Evolutionary conservation across 2,888 invertebrate species (phyloP), one percentile per base, ranked within the genome.

Genomic region (Amiota mariae): DNA sequence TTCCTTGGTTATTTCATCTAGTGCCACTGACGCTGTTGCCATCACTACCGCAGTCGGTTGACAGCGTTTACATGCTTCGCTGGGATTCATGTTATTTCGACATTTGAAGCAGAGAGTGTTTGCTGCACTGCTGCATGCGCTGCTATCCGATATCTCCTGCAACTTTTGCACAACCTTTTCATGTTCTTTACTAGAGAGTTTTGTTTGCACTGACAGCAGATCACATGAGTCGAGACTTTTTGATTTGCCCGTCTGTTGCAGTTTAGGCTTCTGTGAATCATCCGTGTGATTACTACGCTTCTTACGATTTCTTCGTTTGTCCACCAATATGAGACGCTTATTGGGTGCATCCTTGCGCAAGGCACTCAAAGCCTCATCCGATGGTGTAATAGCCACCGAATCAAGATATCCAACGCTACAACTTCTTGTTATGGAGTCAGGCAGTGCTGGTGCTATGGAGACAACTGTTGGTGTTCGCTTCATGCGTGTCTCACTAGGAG

Each of bases 341-440:
- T 90, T 87, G 0, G 95, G 95, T 1, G 95, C 94, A 80, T 95
- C 95, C 76, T 94, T 94, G 13, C 94, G 91, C 48, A 95, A 89
- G 85, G 95, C 93, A 0, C 93, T 92, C 61, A 95, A 85, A 12
- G 94, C 93, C 70, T 95, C 94, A 84, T 95, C 95, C 57, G 94
- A 94, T 67, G 94, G 94, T 24, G 95, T 92, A 80, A 94, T 92
- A 82, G 96, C 96, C 6, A 96, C 95, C 77, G 95, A 92, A 87
- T 97, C 96, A 79, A 97, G 91, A 87, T 96, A 96, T 0, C 97
- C 96, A 2, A 96, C 96, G 89, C 96, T 96, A 88, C 96, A 96
- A 87, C 96, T 96, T 48, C 96, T 91, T 0, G 95, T 94, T 90
- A 96, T 95, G 0, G 94, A 93, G 82, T 94, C 94, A 0, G 92